Conservation (phyloP, 2,888 invertebrate species). For the Chrysomela aeneicollis region DNA sequence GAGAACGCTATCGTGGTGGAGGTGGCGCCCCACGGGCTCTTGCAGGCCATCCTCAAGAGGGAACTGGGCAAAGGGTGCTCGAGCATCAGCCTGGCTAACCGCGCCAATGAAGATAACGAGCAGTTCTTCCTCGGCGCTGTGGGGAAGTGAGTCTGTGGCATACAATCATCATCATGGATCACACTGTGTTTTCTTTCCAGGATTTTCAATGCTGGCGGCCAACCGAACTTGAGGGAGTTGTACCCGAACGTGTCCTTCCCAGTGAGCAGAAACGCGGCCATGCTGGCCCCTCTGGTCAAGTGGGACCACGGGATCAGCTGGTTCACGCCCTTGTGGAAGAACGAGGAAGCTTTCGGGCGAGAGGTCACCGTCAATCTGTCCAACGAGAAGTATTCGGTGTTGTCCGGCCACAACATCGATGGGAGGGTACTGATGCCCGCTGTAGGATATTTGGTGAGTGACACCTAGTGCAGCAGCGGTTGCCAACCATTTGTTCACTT, state of each 20-base stretch:
- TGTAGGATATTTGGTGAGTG: constrained; percentile 62
- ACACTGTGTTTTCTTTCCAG: too few species aligned
- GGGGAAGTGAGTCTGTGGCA: constrained; percentile 43
- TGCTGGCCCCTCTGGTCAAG: constrained; percentile 80
- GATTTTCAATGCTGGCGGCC: constrained; percentile 78
- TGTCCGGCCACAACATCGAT: constrained; percentile 46
- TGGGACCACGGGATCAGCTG: constrained; percentile 88
- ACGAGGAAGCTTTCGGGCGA: constrained; percentile 76
- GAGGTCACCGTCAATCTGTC: constrained; percentile 76
- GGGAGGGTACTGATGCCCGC: constrained; percentile 67
- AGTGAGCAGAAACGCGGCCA: constrained; percentile 85
- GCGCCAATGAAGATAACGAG: constrained; percentile 69
- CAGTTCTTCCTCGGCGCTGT: constrained; percentile 57
- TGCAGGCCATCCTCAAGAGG: constrained; percentile 82
- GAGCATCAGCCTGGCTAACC: constrained; percentile 75
- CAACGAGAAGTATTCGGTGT: constrained; percentile 34
- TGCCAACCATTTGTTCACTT: too few species aligned
- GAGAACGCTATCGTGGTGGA: constrained; percentile 82
- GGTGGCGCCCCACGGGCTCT: constrained; percentile 84
- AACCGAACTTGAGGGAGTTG: constrained; percentile 76
- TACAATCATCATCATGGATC: too few species aligned
- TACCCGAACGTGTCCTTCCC: constrained; percentile 79
- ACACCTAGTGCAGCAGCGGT: too few species aligned
- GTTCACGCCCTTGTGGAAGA: constrained; percentile 74
- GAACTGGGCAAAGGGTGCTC: constrained; percentile 71